Evolutionary conservation across 2,797 vertebrate species (phyloP), one percentile per base, ranked within the genome.

Genomic region (Coregonus ussuriensis): DNA sequence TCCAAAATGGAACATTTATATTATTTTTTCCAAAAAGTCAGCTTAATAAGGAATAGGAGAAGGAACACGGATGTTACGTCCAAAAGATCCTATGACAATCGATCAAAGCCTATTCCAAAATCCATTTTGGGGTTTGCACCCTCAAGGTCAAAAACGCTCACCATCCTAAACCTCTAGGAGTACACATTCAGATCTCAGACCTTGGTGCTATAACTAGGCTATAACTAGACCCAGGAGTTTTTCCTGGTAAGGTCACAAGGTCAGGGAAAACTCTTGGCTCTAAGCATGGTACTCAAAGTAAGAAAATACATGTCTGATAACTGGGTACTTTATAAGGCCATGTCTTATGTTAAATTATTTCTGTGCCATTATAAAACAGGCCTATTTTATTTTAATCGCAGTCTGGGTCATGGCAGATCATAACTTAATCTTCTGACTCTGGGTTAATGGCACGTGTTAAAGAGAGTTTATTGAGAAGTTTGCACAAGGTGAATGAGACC

Each of bases 371-470:
- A 88, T 89, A 91, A 91, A 91, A 75, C 78, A 56, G 5, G 75
- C 69, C 81, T 72, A 86, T 82, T 91, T 91, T 89, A 84, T 88
- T 93, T 91, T 87, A 87, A 93, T 91, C 89, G 90, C 87, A 54
- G 85, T 83, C 83, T 80, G 84, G 89, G 89, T 88, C 86, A 86
- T 72, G 85, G 85, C 86, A 78, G 87, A 88, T 86, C 86, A 85
- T 90, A 88, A 91, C 87, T 81, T 80, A 74, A 86, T 84, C 86
- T 89, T 85, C 86, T 90, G 18, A 74, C 82, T 59, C 81, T 1
- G 81, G 88, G 82, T 84, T 90, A 93, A 92, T 92, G 87, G 91
- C 90, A 89, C 74, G 76, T 88, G 87, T 88, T 86, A 89, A 87
- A 62, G 83, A 78, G 79, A 78, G 92, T 91, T 92, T 91, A 90